These are phyloP conservation scores for Acanthopagrus latus DNA, from an alignment of 2,797 vertebrate species.

Conservation along the genomic window DNA sequence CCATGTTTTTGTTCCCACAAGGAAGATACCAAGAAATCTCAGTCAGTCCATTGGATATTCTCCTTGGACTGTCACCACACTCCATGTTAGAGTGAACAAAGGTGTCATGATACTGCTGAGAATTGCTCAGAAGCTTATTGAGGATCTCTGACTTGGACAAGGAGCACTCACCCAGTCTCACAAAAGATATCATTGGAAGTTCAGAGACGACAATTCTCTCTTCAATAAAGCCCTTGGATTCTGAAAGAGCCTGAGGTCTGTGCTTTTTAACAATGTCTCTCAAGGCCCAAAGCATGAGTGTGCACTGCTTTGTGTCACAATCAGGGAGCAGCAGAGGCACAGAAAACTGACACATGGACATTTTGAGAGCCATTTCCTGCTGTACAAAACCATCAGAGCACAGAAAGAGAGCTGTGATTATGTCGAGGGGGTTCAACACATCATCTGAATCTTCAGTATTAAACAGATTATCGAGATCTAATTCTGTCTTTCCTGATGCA, in stretches of 20 bases:
- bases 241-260: conserved; percentile 77
- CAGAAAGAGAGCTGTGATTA: conserved; percentile 72
- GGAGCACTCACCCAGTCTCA: conserved; percentile 77
- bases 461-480: too few relatives aligned
- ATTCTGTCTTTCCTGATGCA: too few relatives aligned
- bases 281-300: conserved; percentile 89
- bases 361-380: conserved; percentile 87
- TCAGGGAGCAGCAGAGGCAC: conserved; percentile 87
- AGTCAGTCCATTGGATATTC: conserved; percentile 82
- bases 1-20: too few relatives aligned
- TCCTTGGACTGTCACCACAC: conserved; percentile 71
- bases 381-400: conserved; percentile 75
- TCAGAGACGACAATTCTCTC: conserved; percentile 77
- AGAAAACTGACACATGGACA: conserved; percentile 90
- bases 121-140: conserved; percentile 84
- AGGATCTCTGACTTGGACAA: conserved; percentile 88
- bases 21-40: conserved; percentile 78
- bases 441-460: background rate
- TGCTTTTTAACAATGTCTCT: too few relatives aligned
- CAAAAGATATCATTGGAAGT: conserved; percentile 80
- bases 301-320: conserved; percentile 68
- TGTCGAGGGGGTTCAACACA: conserved; percentile 80
- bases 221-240: conserved; percentile 80
- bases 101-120: conserved; percentile 80
- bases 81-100: conserved; percentile 82